Conservation (phyloP, 2,888 invertebrate species). For the Listrodromus nycthemerus region DNA sequence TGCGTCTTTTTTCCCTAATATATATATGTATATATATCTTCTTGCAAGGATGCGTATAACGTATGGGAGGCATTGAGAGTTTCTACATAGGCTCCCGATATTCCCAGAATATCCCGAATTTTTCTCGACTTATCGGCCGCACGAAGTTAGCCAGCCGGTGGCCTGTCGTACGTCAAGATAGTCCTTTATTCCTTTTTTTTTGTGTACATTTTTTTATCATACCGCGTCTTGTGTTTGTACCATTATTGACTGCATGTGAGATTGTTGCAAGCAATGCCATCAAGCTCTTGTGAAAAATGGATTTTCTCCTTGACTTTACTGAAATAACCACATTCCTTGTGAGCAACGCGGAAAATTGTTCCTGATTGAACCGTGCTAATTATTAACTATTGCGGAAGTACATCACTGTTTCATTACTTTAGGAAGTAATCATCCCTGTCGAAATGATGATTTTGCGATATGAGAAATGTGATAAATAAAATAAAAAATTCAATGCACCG, state of each 20-base stretch:
- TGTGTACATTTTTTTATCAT: background rate
- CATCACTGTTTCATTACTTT: no score
- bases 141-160: slow-evolving; percentile 54
- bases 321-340: no score
- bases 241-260: background rate
- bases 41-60: slow-evolving; percentile 22
- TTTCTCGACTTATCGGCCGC: slow-evolving; percentile 49
- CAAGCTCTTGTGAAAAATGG: background rate
- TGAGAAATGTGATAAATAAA: no score
- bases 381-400: no score
- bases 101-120: slow-evolving; percentile 43
- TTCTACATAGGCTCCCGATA: slow-evolving; percentile 35
- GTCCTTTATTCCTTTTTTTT: slow-evolving; percentile 9
- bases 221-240: background rate
- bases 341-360: no score
- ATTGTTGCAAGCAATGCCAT: no score
- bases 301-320: no score
- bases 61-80: slow-evolving; percentile 35
- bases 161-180: slow-evolving; percentile 46
- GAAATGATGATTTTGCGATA: no score
- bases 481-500: no score
- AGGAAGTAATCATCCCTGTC: no score
- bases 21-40: slow-evolving; percentile 10
- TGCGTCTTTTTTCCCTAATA: slow-evolving; percentile 34
- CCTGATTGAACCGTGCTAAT: no score